Conservation (phyloP, 2,797 vertebrate species). For the Loriculus beryllinus region DNA sequence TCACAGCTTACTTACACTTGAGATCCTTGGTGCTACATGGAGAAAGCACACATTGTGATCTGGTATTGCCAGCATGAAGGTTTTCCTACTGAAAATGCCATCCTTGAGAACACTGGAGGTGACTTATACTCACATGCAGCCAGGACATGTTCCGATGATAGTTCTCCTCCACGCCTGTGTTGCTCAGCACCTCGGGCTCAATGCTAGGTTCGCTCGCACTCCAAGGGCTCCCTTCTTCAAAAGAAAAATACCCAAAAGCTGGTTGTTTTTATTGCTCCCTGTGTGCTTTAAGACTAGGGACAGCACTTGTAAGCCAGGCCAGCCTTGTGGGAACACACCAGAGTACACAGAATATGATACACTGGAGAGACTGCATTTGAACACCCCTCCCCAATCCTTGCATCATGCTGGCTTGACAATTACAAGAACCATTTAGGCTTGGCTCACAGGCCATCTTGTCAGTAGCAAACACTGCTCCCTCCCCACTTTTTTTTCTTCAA, state of each 20-base stretch:
- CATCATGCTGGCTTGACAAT: constrained; percentile 58
- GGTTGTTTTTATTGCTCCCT: constrained; percentile 60
- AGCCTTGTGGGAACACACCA: constrained; percentile 61
- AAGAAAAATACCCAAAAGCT: constrained; percentile 76
- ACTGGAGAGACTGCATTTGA: neutral
- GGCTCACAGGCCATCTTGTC: neutral
- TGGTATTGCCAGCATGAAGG: neutral
- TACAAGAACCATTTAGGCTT: constrained; percentile 59
- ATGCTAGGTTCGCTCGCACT: constrained; percentile 98
- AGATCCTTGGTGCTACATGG: neutral
- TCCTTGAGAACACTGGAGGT: neutral
- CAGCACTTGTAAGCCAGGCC: constrained; percentile 70
- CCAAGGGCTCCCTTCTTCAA: constrained; percentile 93
- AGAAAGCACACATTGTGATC: neutral
- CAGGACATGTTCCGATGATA: constrained; percentile 98
- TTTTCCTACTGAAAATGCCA: neutral
- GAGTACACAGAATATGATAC: constrained; percentile 43
- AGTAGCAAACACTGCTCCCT: constrained; percentile 26
- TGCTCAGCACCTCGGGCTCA: constrained; percentile 90
- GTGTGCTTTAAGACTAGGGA: constrained; percentile 70
- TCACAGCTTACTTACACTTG: neutral
- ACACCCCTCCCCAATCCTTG: constrained; percentile 30
- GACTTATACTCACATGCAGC: constrained; percentile 87
- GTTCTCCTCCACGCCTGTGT: constrained; percentile 89
- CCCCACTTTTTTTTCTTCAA: neutral